Evolutionary conservation across 2,797 vertebrate species (phyloP), one percentile per base, ranked within the genome.

Genomic region (Scarus forsteni): DNA sequence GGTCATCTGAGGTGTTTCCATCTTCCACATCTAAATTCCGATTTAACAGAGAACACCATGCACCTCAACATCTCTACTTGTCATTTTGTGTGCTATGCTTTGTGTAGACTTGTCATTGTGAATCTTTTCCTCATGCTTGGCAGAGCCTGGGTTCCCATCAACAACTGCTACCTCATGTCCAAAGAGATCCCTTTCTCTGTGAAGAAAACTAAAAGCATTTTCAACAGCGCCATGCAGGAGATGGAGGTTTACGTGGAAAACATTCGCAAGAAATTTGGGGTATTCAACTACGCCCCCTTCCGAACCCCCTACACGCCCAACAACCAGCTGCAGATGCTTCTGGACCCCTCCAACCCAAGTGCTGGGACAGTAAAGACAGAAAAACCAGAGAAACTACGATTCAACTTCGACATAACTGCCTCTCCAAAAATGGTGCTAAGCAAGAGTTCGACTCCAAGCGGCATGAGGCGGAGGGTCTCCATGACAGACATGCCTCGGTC

Each of bases 141-240:
- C 86, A 99, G 98, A 90, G 98, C 98, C 84, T 99, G 98, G 98
- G 98, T 99, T 85, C 98, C 98, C 65, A 96, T 99, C 88, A 99
- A 99, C 94, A 99, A 99, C 94, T 99, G 98, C 95, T 99, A 99
- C 96, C 97, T 99, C 94, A 99, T 99, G 98, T 99, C 98, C 90
- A 99, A 99, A 96, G 98, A 99, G 93, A 99, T 99, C 86, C 98
- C 98, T 63, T 99, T 99, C 95, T 99, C 98, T 85, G 98, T 99
- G 86, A 99, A 99, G 94, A 99, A 99, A 94, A 99, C 98, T 54
- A 99, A 99, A 92, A 99, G 98, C 94, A 99, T 99, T 92, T 99
- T 99, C 90, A 99, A 99, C 92, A 99, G 98, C 77, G 98, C 98
- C 92, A 99, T 99, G 98, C 97, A 99, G 84, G 98, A 99, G 90